A percentile compares a stretch with the other conserved stretches of the same genome.
phyloP scores from a whole-genome alignment of 2,797 vertebrate species.

The Thamnophis elegans region DNA sequence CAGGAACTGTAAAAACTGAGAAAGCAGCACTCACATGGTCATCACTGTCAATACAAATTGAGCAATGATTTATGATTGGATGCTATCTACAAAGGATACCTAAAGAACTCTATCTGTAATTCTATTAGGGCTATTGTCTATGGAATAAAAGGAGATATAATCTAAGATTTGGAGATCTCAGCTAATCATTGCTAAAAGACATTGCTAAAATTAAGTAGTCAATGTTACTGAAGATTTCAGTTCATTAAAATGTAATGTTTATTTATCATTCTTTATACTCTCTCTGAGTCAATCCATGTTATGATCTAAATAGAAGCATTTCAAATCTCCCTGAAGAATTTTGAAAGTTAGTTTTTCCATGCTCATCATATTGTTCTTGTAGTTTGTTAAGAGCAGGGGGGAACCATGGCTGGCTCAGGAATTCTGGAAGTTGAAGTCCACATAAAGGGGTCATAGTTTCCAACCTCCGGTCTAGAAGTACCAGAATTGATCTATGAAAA shows the following conservation, averaged over 20 bases:
- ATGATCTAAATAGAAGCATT: background rate
- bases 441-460: background rate
- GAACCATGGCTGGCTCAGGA: too few relatives aligned
- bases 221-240: background rate
- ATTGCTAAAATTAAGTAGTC: background rate
- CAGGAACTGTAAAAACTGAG: background rate
- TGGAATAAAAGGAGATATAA: background rate
- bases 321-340: background rate
- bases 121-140: background rate
- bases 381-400: background rate
- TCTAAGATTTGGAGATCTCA: background rate
- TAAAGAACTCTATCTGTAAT: background rate
- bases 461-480: background rate
- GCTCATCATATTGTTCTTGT: background rate
- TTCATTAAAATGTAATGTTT: background rate
- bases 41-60: background rate
- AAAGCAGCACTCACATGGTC: background rate
- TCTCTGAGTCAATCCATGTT: background rate
- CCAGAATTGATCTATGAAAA: background rate
- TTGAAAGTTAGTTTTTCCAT: background rate
- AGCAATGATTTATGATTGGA: background rate
- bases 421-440: background rate
- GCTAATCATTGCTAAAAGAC: background rate
- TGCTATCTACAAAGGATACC: background rate
- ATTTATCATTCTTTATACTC: background rate